Percentiles rank a stretch among this genome's conserved stretches.
These are phyloP conservation scores for Idaea dimidiata DNA, from an alignment of 2,888 invertebrate species.

Conservation along the genomic window DNA sequence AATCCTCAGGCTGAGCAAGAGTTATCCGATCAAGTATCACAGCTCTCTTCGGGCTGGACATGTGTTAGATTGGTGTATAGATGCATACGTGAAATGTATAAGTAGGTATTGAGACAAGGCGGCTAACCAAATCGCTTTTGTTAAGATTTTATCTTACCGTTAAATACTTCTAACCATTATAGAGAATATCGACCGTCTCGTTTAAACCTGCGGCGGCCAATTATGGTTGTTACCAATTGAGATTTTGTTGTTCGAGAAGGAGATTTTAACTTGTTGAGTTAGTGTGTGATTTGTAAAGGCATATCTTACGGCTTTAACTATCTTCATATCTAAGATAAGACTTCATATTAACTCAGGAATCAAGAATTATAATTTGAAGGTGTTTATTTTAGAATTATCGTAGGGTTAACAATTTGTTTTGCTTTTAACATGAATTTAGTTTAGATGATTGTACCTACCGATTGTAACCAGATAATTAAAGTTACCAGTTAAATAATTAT, in stretches of 20 bases:
- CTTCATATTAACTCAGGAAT: not conserved
- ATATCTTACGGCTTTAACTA: not conserved
- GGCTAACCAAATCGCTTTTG: conserved; percentile 79
- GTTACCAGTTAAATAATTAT: not conserved
- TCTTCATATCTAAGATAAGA: not conserved
- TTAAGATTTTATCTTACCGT: conserved; percentile 79
- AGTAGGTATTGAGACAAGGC: conserved; percentile 77
- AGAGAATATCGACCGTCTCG: conserved; percentile 70
- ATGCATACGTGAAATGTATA: conserved; percentile 69
- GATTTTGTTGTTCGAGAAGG: conserved; percentile 54
- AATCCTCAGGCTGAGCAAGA: conserved; percentile 29
- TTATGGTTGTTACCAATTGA: conserved; percentile 62
- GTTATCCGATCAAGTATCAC: conserved; percentile 35
- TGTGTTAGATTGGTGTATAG: conserved; percentile 65
- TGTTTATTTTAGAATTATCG: not conserved
- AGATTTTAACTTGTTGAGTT: conserved; percentile 15
- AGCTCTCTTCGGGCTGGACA: conserved; percentile 51
- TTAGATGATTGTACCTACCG: not conserved
- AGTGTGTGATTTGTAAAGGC: conserved; percentile 8
- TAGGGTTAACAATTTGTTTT: not conserved
- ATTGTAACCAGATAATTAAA: not conserved
- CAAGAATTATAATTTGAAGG: not conserved
- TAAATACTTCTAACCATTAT: conserved; percentile 79
- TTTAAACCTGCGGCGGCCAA: conserved; percentile 67
- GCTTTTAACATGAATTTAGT: not conserved